Percentiles rank a stretch among this genome's conserved stretches.
These are phyloP conservation scores for Globodera ellingtonae DNA, from an alignment of 1,140 invertebrate genomes.

Conservation along the genomic window DNA sequence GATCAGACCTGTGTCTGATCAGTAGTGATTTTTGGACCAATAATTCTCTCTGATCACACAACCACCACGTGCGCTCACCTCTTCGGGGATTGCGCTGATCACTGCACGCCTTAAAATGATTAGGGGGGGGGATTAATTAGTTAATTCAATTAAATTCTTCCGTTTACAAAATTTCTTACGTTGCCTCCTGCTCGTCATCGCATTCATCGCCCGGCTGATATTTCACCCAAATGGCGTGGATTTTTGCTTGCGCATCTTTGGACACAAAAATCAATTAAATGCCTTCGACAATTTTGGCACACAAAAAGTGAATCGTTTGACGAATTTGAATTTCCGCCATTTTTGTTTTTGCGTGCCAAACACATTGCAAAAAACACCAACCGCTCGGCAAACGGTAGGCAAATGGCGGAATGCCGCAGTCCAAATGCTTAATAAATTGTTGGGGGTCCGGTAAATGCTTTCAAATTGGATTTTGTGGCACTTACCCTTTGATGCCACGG, in stretches of 20 bases:
- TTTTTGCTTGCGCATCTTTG: conserved; percentile 52
- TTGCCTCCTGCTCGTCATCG: conserved; percentile 53
- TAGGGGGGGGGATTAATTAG: not conserved
- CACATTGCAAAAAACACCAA: not conserved
- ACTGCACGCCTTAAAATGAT: conserved; percentile 18
- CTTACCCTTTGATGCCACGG: conserved; percentile 57
- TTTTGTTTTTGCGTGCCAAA: not conserved
- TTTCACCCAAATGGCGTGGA: conserved; percentile 57
- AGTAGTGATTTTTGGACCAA: too few relatives aligned
- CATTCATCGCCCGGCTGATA: conserved; percentile 60
- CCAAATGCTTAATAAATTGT: conserved; percentile 42
- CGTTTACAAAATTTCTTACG: conserved; percentile 12
- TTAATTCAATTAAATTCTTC: not conserved
- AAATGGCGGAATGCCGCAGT: conserved; percentile 54
- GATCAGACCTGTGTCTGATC: too few relatives aligned
- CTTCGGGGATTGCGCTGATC: conserved; percentile 27
- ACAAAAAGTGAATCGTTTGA: not conserved
- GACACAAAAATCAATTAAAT: too few relatives aligned
- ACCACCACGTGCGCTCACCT: conserved; percentile 1
- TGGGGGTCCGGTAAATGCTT: not conserved
- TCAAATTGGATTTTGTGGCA: not conserved
- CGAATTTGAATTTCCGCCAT: not conserved
- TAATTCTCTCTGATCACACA: not conserved
- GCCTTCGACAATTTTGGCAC: too few relatives aligned
- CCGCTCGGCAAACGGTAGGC: conserved; percentile 47